Percentiles rank a stretch among this genome's conserved stretches.
Evolutionary conservation across 2,113 vertebrate genomes (phyloP).

Genomic region (Sphyrna mokarran): DNA sequence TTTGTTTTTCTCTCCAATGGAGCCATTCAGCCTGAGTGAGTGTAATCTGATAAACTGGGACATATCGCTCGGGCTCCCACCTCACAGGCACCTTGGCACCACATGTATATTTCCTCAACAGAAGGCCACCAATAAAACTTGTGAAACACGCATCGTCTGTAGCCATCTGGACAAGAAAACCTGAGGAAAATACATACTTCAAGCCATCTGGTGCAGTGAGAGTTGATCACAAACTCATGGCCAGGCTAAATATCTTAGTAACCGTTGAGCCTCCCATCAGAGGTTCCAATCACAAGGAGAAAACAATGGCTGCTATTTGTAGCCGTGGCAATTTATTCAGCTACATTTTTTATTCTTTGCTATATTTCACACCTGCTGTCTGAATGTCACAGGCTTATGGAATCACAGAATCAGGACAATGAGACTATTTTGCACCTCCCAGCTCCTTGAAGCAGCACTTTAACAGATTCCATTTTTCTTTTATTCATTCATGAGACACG

Average conservation of each 20-base stretch:
- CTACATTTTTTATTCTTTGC: background rate
- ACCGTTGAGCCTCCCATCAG: background rate
- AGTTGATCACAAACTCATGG: background rate
- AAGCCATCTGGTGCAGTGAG: conserved; percentile 23
- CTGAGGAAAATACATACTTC: background rate
- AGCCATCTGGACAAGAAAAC: conserved; percentile 18
- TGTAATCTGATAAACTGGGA: background rate
- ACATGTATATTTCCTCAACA: background rate
- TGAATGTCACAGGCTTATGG: background rate
- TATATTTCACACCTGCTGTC: background rate
- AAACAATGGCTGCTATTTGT: background rate
- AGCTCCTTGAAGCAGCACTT: background rate
- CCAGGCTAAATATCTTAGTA: background rate
- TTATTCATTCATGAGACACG: too few relatives aligned
- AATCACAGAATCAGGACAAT: background rate
- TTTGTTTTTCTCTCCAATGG: background rate
- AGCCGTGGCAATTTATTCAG: too few relatives aligned
- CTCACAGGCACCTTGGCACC: background rate
- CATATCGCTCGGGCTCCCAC: background rate
- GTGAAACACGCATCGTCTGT: background rate
- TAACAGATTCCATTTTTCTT: too few relatives aligned
- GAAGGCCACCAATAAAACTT: conserved; percentile 7
- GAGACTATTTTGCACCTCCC: background rate
- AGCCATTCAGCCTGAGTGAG: background rate
- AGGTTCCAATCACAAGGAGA: background rate